phyloP scores from a whole-genome alignment of 37 sponge, comb jelly and placozoan species.

The Geodia barretti region DNA sequence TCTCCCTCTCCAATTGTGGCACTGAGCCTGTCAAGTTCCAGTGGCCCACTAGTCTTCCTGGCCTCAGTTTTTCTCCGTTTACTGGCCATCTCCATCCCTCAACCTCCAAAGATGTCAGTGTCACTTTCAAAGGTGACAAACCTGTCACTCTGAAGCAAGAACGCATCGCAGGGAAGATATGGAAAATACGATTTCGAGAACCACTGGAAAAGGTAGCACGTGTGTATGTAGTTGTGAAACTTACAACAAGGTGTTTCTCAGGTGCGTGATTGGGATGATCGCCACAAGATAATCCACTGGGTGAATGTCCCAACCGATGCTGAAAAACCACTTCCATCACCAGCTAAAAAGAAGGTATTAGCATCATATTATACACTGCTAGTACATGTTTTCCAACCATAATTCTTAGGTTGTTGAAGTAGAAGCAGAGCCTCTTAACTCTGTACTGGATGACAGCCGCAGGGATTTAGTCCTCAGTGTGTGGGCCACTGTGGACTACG shows the following conservation, averaged over 20 bases:
- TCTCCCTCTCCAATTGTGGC: conserved; percentile 83
- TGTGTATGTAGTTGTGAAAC: neutral
- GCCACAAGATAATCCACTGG: conserved; percentile 89
- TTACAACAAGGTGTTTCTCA: too few species aligned
- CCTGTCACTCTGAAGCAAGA: conserved; percentile 48
- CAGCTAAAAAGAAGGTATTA: conserved; percentile 58
- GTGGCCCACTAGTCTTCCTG: conserved; percentile 46
- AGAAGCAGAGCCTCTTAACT: conserved; percentile 88
- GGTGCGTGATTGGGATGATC: conserved; percentile 96
- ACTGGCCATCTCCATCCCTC: conserved; percentile 87
- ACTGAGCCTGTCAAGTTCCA: conserved; percentile 69
- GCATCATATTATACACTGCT: neutral
- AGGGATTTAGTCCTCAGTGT: conserved; percentile 71
- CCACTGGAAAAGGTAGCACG: conserved; percentile 47
- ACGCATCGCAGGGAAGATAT: conserved; percentile 48
- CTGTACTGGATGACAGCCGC: conserved; percentile 67
- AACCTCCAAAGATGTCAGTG: conserved; percentile 83
- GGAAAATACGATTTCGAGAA: conserved; percentile 70
- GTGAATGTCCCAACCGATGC: conserved; percentile 53
- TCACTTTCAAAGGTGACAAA: conserved; percentile 69
- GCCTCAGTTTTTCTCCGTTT: conserved; percentile 78
- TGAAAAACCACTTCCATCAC: conserved; percentile 14
- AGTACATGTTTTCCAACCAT: too few species aligned
- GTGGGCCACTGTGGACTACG: conserved; percentile 68
- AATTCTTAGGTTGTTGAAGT: conserved; percentile 86